A percentile compares a stretch with the other conserved stretches of the same genome.
Conservation (phyloP, 2,797 vertebrate species). For the Poeciliopsis infans region DNA sequence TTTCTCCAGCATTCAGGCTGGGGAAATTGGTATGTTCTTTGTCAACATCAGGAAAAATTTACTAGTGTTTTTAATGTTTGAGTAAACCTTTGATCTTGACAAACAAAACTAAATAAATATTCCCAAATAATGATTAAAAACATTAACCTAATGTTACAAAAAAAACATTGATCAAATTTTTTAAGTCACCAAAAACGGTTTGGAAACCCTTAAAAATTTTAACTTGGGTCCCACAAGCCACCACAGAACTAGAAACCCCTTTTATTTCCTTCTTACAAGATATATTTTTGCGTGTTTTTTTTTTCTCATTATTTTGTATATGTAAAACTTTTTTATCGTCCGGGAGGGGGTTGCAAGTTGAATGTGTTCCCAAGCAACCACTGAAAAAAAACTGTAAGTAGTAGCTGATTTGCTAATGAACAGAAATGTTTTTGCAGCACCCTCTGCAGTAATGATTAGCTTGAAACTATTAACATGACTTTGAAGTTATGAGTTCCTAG, state of each 20-base stretch:
- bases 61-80: constrained; percentile 24
- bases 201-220: background rate
- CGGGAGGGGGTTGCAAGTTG: background rate
- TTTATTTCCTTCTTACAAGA: background rate
- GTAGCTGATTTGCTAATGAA: background rate
- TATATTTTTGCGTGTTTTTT: background rate
- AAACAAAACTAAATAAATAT: constrained; percentile 8
- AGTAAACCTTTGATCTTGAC: background rate
- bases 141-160: too few relatives aligned
- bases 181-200: background rate
- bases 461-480: constrained; percentile 1
- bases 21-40: background rate
- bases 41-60: constrained; percentile 9
- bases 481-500: background rate
- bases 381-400: background rate
- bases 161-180: background rate
- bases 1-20: constrained; percentile 22
- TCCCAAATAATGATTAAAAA: background rate
- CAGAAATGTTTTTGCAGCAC: background rate
- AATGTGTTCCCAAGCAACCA: background rate
- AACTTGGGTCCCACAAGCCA: background rate
- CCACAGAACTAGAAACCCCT: background rate
- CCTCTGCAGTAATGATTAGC: background rate
- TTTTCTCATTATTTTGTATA: background rate
- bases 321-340: background rate